Conservation (phyloP, 2,888 invertebrate species). For the Microctonus brassicae region DNA sequence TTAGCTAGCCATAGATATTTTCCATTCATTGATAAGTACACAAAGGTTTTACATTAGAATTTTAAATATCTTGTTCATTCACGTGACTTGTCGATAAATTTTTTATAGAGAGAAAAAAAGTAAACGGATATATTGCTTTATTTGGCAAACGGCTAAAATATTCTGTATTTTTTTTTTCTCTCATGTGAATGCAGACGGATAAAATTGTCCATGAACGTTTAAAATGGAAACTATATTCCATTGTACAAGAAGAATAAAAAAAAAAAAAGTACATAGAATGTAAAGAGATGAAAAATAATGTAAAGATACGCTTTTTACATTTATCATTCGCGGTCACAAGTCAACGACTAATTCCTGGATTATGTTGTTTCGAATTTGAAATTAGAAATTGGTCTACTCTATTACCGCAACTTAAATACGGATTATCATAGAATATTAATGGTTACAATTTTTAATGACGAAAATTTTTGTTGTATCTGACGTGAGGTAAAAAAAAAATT, state of each 20-base stretch:
- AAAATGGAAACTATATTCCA: constrained; percentile 9
- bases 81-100: not conserved
- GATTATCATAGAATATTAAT: constrained; percentile 10
- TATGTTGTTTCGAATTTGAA: constrained; percentile 2
- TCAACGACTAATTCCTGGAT: constrained; percentile 16
- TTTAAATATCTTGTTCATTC: not conserved
- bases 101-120: not conserved
- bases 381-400: constrained; percentile 14
- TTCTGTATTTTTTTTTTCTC: not conserved
- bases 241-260: not conserved
- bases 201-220: not conserved
- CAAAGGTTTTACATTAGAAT: not conserved
- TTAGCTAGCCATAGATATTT: too few species aligned
- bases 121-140: not conserved
- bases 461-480: not conserved
- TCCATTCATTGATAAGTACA: too few species aligned
- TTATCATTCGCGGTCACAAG: constrained; percentile 9
- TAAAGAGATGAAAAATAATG: not conserved
- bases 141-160: not conserved
- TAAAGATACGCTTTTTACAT: constrained; percentile 1
- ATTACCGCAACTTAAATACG: not conserved
- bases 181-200: not conserved
- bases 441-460: not conserved
- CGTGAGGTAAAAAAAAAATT: constrained; percentile 9
- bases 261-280: not conserved